These are phyloP conservation scores for Zaprionus lachaisei DNA, from an alignment of 1,140 invertebrate genomes.

Conservation along the genomic window DNA sequence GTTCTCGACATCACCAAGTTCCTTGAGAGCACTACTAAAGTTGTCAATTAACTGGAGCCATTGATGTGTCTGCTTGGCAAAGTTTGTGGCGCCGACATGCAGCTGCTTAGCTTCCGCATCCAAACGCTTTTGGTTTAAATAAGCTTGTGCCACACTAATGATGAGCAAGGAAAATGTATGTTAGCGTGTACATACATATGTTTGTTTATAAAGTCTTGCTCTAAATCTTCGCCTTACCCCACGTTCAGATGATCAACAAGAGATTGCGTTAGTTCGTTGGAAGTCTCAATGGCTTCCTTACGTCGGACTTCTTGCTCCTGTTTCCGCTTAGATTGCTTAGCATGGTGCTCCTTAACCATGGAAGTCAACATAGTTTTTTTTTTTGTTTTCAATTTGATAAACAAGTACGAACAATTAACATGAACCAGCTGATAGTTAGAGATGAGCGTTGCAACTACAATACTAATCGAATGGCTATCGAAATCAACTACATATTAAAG, in stretches of 20 bases:
- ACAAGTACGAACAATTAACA: slow-evolving; percentile 18
- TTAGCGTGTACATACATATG: not conserved
- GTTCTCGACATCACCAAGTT: slow-evolving; percentile 99
- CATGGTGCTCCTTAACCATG: slow-evolving; percentile 95
- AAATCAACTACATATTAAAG: not conserved
- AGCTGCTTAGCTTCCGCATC: slow-evolving; percentile 98
- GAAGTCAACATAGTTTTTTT: slow-evolving; percentile 91
- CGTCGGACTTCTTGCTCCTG: slow-evolving; percentile 90
- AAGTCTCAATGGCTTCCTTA: slow-evolving; percentile 96
- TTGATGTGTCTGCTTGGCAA: slow-evolving; percentile 98
- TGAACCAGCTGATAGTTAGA: slow-evolving; percentile 27
- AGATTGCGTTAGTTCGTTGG: slow-evolving; percentile 96
- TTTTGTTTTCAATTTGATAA: not conserved
- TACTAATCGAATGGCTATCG: not conserved
- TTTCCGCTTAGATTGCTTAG: slow-evolving; percentile 90
- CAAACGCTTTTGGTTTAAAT: slow-evolving; percentile 98
- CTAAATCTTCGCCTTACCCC: slow-evolving; percentile 88
- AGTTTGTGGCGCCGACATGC: slow-evolving; percentile 96
- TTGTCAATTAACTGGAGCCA: slow-evolving; percentile 97
- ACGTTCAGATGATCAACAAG: slow-evolving; percentile 98
- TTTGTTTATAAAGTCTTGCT: not conserved
- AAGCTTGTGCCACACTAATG: slow-evolving; percentile 95
- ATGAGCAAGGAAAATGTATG: too few species aligned
- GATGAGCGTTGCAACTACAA: not conserved
- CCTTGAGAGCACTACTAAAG: slow-evolving; percentile 97